Evolutionary conservation across 2,113 vertebrate genomes (phyloP), one percentile per base, ranked within the genome.

Genomic region (Etheostoma cragini): DNA sequence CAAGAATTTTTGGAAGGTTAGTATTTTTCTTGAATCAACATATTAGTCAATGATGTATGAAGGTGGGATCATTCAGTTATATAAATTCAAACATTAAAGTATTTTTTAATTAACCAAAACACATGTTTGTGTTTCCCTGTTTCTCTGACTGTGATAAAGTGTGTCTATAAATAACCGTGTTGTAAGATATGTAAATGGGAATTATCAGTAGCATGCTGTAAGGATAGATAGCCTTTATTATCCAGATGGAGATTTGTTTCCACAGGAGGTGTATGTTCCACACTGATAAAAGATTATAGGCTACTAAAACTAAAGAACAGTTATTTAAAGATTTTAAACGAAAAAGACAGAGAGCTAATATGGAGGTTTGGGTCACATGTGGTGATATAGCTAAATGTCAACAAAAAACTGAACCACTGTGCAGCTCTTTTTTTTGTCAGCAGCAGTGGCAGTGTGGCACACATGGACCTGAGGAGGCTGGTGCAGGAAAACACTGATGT

Each of bases 61-160:
- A 33, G 12, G 13, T 53, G 24, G 6, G 6, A 46, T 54, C 24
- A 61, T 62, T 67, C 22, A 67, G 63, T 53, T 46, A 68, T 68
- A 19, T 46, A 19, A 24, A 81, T n/a, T 61, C 22, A 38, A 15
- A 42, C 42, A 70, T 64, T 63, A 70, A 74, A 63, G 16, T 47
- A 33, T 56, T 65, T 65, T 5, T 63, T 24, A 30, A 12, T 21
- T 17, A 26, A 38, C 12, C 47, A 61, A 38, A 56, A 15, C 14
- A 71, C 6, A 24, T 60, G 16, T 49, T 49, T 38, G 16, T 42
- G 11, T 65, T 52, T 69, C 5, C 6, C 13, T 21, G 6, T 72
- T 57, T 24, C 24, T 15, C n/a, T 77, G 54, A 21, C 16, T 38
- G 4, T 22, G 35, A 46, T 19, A 56, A n/a, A n/a, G n/a, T n/a